Percentiles rank a stretch among this genome's conserved stretches.
Conservation (phyloP, 2,113 vertebrate genomes). For the Trematocara unimaculatum region DNA sequence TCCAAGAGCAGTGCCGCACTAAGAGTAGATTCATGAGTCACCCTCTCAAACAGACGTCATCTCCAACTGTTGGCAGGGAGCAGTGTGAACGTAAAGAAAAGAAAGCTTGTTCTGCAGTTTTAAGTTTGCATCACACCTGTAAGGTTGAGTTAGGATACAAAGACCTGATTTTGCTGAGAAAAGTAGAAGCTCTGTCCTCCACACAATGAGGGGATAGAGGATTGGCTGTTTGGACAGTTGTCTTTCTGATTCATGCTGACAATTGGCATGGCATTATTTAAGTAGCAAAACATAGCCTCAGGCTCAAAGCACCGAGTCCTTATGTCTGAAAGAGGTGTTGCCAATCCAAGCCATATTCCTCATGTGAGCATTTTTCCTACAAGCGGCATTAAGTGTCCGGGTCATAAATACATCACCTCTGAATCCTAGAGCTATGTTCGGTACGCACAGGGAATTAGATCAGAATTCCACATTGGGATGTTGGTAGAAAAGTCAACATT, state of each 20-base stretch:
- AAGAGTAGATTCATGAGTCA: slow-evolving; percentile 72
- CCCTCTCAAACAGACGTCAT: slow-evolving; percentile 68
- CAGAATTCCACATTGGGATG: slow-evolving; percentile 69
- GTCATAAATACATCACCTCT: slow-evolving; percentile 56
- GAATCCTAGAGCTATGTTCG: slow-evolving; percentile 44
- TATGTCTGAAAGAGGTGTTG: background rate
- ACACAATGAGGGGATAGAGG: background rate
- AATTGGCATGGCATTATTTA: slow-evolving; percentile 1
- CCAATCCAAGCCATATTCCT: slow-evolving; percentile 50
- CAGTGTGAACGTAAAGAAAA: slow-evolving; percentile 54
- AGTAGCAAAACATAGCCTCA: background rate
- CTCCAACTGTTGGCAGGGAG: slow-evolving; percentile 49
- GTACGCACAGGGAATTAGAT: slow-evolving; percentile 53
- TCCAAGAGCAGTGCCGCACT: slow-evolving; percentile 61
- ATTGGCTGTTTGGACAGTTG: slow-evolving; percentile 11
- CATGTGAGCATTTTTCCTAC: slow-evolving; percentile 25
- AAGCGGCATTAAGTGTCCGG: slow-evolving; percentile 21
- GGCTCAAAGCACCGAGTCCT: background rate
- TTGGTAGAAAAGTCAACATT: slow-evolving; percentile 69
- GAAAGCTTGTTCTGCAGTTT: slow-evolving; percentile 56
- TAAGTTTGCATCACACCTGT: slow-evolving; percentile 54
- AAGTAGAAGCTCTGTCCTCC: slow-evolving; percentile 4
- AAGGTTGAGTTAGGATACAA: slow-evolving; percentile 29
- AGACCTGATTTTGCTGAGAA: slow-evolving; percentile 32
- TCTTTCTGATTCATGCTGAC: slow-evolving; percentile 26